Evolutionary conservation across 2,888 invertebrate genomes (phyloP), one percentile per base, ranked within the genome.

Genomic region (Cephus spinipes): DNA sequence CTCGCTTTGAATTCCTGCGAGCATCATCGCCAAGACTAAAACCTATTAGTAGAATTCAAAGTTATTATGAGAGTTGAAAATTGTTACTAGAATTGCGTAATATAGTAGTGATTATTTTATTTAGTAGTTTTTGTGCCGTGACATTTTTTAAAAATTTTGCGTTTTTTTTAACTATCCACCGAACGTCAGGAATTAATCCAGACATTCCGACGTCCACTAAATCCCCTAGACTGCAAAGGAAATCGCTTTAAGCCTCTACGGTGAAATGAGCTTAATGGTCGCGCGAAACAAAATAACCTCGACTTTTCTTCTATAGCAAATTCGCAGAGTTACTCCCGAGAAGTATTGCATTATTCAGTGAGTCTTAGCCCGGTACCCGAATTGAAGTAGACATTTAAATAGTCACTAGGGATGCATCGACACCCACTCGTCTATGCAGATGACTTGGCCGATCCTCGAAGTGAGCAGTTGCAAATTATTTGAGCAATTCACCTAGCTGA

Each of bases 1-100:
- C 91, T 91, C 83, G 90, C 90, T 92, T 90, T 92, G 86, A 92
- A 89, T 84, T 92, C 91, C 88, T 91, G 87, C 89, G 91, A 91
- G 85, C 86, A 89, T 86, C 87, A 84, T 89, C 85, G 85, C 83
- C 83, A 89, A 83, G 81, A 89, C 78, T 76, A 87, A 74, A 77
- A 76, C 81, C 87, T 87, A 76, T 32, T 78, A 78, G 78, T 31
- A 31, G 35, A 76, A 69, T 69, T 75, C 11, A 35, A 23, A 35
- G 23, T 23, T 55, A 2, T 55, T 55, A 55, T 23, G 9, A 9
- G 23, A 9, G 6, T 55, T 23, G 2, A 4, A 4, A 36, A 55
- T 55, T 55, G 9, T 55, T 55, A 55, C 55, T 55, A 55, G 23
- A 55, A 23, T 23, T 9, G 23, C 23, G 6, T 23, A 9, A 40